Evolutionary conservation across 2,797 vertebrate species (phyloP).

Genomic region (Enteromius argenteus): DNA sequence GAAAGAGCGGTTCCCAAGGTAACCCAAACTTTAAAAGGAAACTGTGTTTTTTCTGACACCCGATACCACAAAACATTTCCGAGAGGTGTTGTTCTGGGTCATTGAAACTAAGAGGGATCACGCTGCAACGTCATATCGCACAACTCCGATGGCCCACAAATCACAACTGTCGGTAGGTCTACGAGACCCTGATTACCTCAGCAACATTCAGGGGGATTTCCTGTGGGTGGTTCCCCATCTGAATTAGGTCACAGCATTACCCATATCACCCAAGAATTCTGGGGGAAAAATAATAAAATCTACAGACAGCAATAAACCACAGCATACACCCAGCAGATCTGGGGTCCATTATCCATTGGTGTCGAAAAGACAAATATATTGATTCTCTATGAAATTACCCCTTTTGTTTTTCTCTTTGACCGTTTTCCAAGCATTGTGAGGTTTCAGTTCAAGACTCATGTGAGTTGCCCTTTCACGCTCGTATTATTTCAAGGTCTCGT

Average conservation of each 20-base stretch:
- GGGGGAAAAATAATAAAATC: conserved; percentile 68
- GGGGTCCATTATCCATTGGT: conserved; percentile 72
- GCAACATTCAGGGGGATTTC: conserved; percentile 76
- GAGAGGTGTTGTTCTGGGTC: conserved; percentile 52
- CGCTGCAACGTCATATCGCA: conserved; percentile 23
- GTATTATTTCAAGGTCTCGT: conserved; percentile 43
- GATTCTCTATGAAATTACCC: conserved; percentile 68
- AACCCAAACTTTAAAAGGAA: conserved; percentile 56
- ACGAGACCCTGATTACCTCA: conserved; percentile 70
- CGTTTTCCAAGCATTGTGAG: conserved; percentile 50
- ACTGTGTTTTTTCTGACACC: conserved; percentile 44
- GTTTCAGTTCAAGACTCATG: conserved; percentile 43
- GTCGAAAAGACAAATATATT: conserved; percentile 68
- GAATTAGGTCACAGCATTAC: conserved; percentile 78
- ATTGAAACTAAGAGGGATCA: conserved; percentile 39
- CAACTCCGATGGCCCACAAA: conserved; percentile 43
- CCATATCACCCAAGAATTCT: conserved; percentile 71
- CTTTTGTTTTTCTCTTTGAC: conserved; percentile 66
- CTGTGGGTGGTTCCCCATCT: conserved; percentile 77
- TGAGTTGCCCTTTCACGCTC: conserved; percentile 49
- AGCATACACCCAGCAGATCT: conserved; percentile 68
- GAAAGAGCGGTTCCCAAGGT: conserved; percentile 51
- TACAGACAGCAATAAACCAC: conserved; percentile 68
- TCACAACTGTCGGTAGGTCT: conserved; percentile 33
- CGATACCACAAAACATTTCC: conserved; percentile 34